Evolutionary conservation across 2,797 vertebrate genomes (phyloP).

Genomic region (Acipenser oxyrinchus): DNA sequence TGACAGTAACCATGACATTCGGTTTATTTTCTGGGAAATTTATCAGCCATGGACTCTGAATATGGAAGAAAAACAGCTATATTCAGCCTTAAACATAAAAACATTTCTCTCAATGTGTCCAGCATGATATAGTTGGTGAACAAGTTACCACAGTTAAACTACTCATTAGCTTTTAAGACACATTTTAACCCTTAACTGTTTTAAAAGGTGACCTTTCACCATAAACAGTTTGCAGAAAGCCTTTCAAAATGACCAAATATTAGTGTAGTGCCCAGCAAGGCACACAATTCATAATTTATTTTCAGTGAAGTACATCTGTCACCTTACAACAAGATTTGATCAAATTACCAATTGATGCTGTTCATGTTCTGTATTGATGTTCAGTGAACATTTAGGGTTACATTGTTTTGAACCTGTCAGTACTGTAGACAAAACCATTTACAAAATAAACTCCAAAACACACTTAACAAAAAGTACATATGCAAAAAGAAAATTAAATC

Average conservation of each 20-base stretch:
- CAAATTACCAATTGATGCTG: slow-evolving; percentile 41
- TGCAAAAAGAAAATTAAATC: slow-evolving; percentile 37
- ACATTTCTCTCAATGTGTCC: slow-evolving; percentile 74
- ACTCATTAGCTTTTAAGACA: too few species aligned
- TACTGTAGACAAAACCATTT: slow-evolving; percentile 36
- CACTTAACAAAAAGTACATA: slow-evolving; percentile 44
- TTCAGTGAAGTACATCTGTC: slow-evolving; percentile 75
- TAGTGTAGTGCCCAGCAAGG: slow-evolving; percentile 74
- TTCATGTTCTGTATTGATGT: too few species aligned
- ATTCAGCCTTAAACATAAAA: slow-evolving; percentile 81
- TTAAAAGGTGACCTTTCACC: slow-evolving; percentile 80
- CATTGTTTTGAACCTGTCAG: slow-evolving; percentile 52
- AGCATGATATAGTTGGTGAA: slow-evolving; percentile 82
- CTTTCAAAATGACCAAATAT: slow-evolving; percentile 55
- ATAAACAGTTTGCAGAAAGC: slow-evolving; percentile 60
- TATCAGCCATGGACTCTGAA: slow-evolving; percentile 78
- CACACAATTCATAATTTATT: slow-evolving; percentile 52
- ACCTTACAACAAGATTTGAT: slow-evolving; percentile 77
- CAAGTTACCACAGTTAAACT: slow-evolving; percentile 58
- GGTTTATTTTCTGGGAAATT: slow-evolving; percentile 83
- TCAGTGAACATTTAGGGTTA: slow-evolving; percentile 42
- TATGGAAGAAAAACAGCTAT: slow-evolving; percentile 75
- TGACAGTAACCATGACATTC: slow-evolving; percentile 84
- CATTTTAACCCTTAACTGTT: slow-evolving; percentile 34
- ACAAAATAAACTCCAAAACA: slow-evolving; percentile 41